phyloP scores from a whole-genome alignment of 1,140 invertebrate genomes.

The Harpegnathos saltator region DNA sequence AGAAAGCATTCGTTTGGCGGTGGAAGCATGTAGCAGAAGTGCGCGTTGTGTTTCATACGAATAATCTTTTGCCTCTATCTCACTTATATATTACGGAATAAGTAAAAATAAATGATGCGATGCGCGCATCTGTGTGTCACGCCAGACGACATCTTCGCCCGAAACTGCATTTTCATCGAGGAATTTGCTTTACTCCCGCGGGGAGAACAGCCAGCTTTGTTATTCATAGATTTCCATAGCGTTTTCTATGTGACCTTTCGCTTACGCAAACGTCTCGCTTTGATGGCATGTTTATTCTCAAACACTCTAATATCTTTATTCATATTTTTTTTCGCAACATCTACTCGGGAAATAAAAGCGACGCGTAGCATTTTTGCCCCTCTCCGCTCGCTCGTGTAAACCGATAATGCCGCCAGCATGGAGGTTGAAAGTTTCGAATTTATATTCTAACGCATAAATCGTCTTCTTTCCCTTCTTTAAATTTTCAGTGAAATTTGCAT shows the following conservation, averaged over 20 bases:
- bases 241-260: not conserved
- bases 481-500: conserved; percentile 10
- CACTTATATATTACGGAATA: not conserved
- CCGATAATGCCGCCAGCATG: not conserved
- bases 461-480: not conserved
- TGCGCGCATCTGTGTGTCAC: too few relatives aligned
- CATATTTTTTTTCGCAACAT: not conserved
- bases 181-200: not conserved
- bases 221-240: not conserved
- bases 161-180: not conserved
- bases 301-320: not conserved
- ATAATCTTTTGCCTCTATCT: not conserved
- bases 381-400: not conserved
- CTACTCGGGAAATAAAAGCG: not conserved
- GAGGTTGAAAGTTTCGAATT: not conserved
- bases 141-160: not conserved
- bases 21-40: too few relatives aligned
- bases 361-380: not conserved
- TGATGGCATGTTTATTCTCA: not conserved
- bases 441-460: conserved; percentile 13
- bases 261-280: too few relatives aligned
- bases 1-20: too few relatives aligned
- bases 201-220: not conserved
- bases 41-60: not conserved
- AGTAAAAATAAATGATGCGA: not conserved